These are phyloP conservation scores for Pegea sp. DNA, from an alignment of 23 tunicate species.

Conservation along the genomic window DNA sequence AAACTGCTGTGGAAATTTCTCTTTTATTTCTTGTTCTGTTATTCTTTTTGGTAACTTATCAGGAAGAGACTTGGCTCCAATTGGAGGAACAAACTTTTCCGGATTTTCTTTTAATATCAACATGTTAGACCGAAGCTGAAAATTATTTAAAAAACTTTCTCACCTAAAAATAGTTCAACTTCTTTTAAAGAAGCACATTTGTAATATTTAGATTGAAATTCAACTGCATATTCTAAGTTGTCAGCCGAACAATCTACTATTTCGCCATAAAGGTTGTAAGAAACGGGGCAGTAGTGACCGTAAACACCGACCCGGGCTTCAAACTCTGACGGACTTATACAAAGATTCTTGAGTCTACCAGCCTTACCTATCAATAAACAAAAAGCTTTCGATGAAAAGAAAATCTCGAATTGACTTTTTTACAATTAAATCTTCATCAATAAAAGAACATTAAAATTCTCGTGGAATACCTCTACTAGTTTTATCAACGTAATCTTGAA, in stretches of 20 bases:
- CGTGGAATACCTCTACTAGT: constrained; percentile 51
- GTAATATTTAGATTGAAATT: constrained; percentile 63
- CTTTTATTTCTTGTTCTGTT: constrained; percentile 31
- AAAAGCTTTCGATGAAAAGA: no score
- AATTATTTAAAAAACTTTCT: background rate
- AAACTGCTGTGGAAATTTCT: constrained; percentile 46
- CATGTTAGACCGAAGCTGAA: background rate
- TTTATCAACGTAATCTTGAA: constrained; percentile 55
- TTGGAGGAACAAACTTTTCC: constrained; percentile 50
- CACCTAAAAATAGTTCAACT: constrained; percentile 44
- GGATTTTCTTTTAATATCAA: constrained; percentile 33
- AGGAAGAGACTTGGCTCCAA: constrained; percentile 19
- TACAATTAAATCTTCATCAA: no score
- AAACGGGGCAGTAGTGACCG: constrained; percentile 77
- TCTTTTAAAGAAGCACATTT: constrained; percentile 23
- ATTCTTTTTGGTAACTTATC: constrained; percentile 32
- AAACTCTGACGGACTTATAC: constrained; percentile 78
- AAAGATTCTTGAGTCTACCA: constrained; percentile 39
- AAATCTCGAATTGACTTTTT: no score
- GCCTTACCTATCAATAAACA: constrained; percentile 72
- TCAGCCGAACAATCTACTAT: constrained; percentile 47
- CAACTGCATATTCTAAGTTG: constrained; percentile 42
- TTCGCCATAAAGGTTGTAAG: constrained; percentile 34
- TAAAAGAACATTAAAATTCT: no score
- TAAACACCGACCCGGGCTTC: constrained; percentile 32